phyloP scores from a whole-genome alignment of 1,140 invertebrate species.

The Drosophila bocki region DNA sequence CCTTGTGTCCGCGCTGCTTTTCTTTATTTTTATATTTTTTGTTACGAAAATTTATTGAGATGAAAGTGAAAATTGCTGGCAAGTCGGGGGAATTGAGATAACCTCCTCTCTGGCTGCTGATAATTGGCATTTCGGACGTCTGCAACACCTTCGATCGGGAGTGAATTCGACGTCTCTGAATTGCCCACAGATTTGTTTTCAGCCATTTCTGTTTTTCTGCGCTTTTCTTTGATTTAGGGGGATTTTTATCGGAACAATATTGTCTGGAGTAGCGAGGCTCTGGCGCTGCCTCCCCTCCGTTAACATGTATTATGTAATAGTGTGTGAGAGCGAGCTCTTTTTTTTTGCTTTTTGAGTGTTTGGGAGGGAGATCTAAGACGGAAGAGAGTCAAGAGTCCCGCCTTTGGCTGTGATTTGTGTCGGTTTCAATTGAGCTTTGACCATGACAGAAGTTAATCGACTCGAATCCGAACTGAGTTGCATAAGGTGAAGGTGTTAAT shows the following conservation, averaged over 20 bases:
- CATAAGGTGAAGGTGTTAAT: slow-evolving; percentile 14
- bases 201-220: slow-evolving; percentile 13
- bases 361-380: slow-evolving; percentile 59
- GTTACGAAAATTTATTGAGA: slow-evolving; percentile 65
- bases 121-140: slow-evolving; percentile 51
- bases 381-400: slow-evolving; percentile 54
- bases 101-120: slow-evolving; percentile 36
- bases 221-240: slow-evolving; percentile 52
- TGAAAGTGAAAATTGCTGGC: slow-evolving; percentile 73
- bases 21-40: slow-evolving; percentile 31
- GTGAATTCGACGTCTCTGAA: slow-evolving; percentile 25
- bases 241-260: slow-evolving; percentile 67
- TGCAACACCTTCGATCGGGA: slow-evolving; percentile 60
- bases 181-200: slow-evolving; percentile 39
- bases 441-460: slow-evolving; percentile 61
- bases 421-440: slow-evolving; percentile 60
- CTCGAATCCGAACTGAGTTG: slow-evolving; percentile 2
- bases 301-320: slow-evolving; percentile 53
- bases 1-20: slow-evolving; percentile 52
- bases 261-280: slow-evolving; percentile 49
- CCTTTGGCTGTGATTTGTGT: slow-evolving; percentile 48
- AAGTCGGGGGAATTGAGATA: slow-evolving; percentile 44
- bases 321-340: slow-evolving; percentile 28
- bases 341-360: no score
- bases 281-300: slow-evolving; percentile 22